A percentile compares a stretch with the other conserved stretches of the same genome.
Evolutionary conservation across 2,888 invertebrate genomes (phyloP).

Genomic region (Drosophila pseudotalamancana): DNA sequence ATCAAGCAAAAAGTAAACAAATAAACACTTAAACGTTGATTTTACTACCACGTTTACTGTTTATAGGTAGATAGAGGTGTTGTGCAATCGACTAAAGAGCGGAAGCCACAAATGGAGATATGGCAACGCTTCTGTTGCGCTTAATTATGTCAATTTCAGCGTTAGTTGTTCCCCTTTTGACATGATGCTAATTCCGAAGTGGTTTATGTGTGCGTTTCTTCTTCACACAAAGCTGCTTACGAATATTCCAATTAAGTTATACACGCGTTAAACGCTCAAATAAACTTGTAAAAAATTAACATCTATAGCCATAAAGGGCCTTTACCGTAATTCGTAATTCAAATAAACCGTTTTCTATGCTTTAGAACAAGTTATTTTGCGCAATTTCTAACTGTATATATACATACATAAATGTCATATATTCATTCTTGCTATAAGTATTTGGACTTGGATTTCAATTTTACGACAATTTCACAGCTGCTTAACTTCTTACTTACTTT

Average conservation of each 20-base stretch:
- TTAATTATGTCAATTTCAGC: constrained; percentile 45
- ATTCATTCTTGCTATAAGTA: too few species aligned
- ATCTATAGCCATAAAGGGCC: constrained; percentile 20
- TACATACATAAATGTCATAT: not conserved
- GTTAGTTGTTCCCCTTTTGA: not conserved
- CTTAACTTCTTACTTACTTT: constrained; percentile 29
- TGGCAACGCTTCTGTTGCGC: constrained; percentile 21
- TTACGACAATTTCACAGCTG: constrained; percentile 58
- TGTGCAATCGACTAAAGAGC: constrained; percentile 58
- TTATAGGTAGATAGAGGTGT: constrained; percentile 17
- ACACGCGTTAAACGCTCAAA: constrained; percentile 25
- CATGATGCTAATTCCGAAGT: constrained; percentile 29
- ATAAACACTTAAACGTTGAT: constrained; percentile 48
- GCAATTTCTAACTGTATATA: constrained; percentile 41
- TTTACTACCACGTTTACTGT: constrained; percentile 34
- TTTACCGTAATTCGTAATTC: constrained; percentile 31
- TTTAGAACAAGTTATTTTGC: constrained; percentile 42
- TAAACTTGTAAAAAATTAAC: constrained; percentile 11
- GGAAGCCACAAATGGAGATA: constrained; percentile 53
- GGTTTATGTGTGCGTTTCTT: constrained; percentile 24
- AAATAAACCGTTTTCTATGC: constrained; percentile 17
- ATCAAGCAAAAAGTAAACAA: constrained; percentile 19
- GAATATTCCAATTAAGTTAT: constrained; percentile 40
- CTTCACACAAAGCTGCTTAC: constrained; percentile 11
- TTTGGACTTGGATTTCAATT: constrained; percentile 36